These are phyloP conservation scores for Polyploca ridens DNA, from an alignment of 2,888 invertebrate species.

Conservation along the genomic window DNA sequence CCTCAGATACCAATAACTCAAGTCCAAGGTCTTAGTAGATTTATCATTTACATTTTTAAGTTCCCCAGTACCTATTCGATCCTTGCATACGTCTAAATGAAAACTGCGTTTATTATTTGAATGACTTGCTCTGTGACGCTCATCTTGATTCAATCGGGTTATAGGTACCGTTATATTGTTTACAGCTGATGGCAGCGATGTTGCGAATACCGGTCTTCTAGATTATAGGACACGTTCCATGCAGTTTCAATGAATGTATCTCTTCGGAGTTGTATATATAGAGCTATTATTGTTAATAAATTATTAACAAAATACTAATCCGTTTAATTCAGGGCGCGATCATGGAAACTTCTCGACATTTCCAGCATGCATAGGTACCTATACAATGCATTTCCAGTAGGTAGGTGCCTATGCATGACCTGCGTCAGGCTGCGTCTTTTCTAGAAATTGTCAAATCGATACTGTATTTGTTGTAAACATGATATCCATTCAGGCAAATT, in stretches of 20 bases:
- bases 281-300: too few relatives aligned
- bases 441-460: background rate
- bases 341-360: background rate
- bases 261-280: too few relatives aligned
- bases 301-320: background rate
- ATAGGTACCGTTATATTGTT: background rate
- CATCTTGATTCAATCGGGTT: background rate
- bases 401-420: background rate
- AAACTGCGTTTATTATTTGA: background rate
- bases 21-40: background rate
- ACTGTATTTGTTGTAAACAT: background rate
- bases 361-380: background rate
- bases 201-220: background rate
- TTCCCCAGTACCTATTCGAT: background rate
- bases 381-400: background rate
- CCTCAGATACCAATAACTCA: background rate
- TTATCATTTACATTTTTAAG: background rate
- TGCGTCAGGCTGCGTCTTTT: background rate
- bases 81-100: background rate
- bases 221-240: too few relatives aligned
- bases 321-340: background rate
- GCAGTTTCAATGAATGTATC: too few relatives aligned
- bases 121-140: background rate
- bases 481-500: background rate
- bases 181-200: background rate